These are phyloP conservation scores for Isurus oxyrinchus DNA, from an alignment of 2,113 vertebrate species.

Conservation along the genomic window DNA sequence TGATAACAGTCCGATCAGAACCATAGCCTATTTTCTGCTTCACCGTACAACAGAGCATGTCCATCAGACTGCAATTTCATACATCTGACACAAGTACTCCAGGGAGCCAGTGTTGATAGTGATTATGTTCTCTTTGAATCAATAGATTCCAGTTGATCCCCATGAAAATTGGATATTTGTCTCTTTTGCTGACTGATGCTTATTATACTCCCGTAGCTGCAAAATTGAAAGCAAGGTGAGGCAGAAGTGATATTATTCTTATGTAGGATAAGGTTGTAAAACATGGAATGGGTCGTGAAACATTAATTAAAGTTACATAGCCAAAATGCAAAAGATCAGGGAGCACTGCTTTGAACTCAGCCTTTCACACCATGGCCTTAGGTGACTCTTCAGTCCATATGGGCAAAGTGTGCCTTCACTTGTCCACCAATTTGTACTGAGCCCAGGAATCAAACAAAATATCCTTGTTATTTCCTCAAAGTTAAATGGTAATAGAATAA, in stretches of 20 bases:
- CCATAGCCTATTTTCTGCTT: not conserved
- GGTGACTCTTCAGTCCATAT: not conserved
- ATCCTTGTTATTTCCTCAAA: not conserved
- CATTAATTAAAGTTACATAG: not conserved
- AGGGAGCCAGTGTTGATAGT: not conserved
- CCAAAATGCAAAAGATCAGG: not conserved
- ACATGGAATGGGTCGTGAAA: not conserved
- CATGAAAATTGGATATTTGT: not conserved
- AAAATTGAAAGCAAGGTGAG: not conserved
- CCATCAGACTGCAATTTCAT: not conserved
- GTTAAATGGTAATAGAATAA: not conserved
- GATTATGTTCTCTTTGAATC: not conserved
- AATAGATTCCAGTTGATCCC: not conserved
- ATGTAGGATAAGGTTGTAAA: not conserved
- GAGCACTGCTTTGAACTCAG: not conserved
- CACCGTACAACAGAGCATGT: not conserved
- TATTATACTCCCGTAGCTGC: not conserved
- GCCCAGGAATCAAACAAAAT: not conserved
- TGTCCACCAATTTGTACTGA: not conserved
- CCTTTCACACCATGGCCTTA: too few species aligned
- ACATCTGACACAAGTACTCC: constrained; percentile 1
- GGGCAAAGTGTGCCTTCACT: too few species aligned
- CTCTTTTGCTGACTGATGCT: not conserved
- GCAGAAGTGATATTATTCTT: not conserved
- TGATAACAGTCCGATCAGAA: not conserved